phyloP scores from a whole-genome alignment of 2,888 invertebrate genomes.

The Tuberolachnus salignus region DNA sequence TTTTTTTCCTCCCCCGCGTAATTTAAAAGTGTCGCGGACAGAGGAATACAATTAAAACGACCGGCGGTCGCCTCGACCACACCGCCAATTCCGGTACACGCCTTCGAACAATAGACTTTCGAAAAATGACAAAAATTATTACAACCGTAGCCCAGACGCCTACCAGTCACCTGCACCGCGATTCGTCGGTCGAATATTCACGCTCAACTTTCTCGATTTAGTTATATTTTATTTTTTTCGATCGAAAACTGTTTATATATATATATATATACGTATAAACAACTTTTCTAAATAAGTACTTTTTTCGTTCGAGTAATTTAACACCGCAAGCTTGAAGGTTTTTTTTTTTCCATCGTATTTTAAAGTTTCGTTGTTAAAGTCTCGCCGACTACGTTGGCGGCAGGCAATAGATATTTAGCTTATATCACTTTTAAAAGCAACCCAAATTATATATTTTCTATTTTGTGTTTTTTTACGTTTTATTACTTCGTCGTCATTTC shows the following conservation, averaged over 20 bases:
- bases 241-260: not conserved
- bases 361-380: conserved; percentile 18
- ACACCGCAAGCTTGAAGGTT: conserved; percentile 7
- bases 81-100: not conserved
- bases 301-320: conserved; percentile 14
- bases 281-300: not conserved
- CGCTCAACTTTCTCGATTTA: conserved; percentile 1
- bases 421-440: conserved; percentile 33
- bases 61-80: not conserved
- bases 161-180: not conserved
- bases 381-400: not conserved
- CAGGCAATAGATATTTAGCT: conserved; percentile 7
- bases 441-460: conserved; percentile 8
- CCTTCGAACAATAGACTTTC: conserved; percentile 23
- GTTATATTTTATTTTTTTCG: not conserved
- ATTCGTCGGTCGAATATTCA: not conserved
- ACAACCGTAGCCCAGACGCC: not conserved
- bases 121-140: conserved; percentile 35
- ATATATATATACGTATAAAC: no score
- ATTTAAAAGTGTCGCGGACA: conserved; percentile 46
- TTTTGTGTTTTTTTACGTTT: no score
- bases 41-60: conserved; percentile 45
- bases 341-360: not conserved
- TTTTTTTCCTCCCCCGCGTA: not conserved
- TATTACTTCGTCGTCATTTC: no score